These are phyloP conservation scores for Rhinoraja longicauda DNA, from an alignment of 2,797 vertebrate species.

Conservation along the genomic window DNA sequence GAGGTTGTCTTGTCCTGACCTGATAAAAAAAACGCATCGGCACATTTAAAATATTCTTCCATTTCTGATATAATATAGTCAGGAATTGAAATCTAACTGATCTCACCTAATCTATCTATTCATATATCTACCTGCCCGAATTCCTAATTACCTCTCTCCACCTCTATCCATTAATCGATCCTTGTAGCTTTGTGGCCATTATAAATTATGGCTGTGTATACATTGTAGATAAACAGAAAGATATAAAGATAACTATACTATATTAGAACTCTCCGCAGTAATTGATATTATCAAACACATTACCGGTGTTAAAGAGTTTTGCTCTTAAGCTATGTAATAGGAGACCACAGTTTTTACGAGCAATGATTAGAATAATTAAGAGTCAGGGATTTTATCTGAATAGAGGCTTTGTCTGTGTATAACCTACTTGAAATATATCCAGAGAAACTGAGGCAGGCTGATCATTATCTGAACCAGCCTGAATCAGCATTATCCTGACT, in stretches of 20 bases:
- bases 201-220: constrained; percentile 23
- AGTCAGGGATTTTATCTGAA: constrained; percentile 60
- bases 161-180: not conserved
- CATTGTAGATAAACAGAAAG: constrained; percentile 36
- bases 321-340: not conserved
- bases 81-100: not conserved
- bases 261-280: constrained; percentile 34
- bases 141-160: not conserved
- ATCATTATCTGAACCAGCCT: constrained; percentile 70
- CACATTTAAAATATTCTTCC: not conserved
- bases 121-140: not conserved
- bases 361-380: constrained; percentile 61
- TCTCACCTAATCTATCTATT: constrained; percentile 22
- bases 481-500: constrained; percentile 59
- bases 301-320: constrained; percentile 38
- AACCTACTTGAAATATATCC: constrained; percentile 70
- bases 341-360: constrained; percentile 45
- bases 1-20: not conserved
- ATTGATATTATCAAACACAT: constrained; percentile 39
- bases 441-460: constrained; percentile 56
- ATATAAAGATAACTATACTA: constrained; percentile 34
- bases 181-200: not conserved
- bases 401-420: constrained; percentile 72
- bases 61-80: not conserved
- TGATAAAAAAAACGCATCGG: no score